These are phyloP conservation scores for Sycophila texana DNA, from an alignment of 2,888 invertebrate species.

Conservation along the genomic window DNA sequence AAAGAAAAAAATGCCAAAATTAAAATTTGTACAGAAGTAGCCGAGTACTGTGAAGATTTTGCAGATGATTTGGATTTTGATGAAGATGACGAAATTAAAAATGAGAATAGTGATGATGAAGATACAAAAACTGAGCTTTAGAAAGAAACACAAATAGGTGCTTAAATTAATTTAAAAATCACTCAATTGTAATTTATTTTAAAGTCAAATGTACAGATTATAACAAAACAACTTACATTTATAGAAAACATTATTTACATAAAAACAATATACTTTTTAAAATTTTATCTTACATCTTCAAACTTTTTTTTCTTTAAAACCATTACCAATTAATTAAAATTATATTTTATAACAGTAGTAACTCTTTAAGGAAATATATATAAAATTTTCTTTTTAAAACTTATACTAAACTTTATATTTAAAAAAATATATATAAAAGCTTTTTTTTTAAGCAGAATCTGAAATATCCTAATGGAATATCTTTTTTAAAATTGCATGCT, in stretches of 20 bases:
- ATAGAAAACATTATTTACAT: neutral
- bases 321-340: neutral
- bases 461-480: neutral
- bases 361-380: neutral
- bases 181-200: neutral
- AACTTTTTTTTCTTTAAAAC: too few species aligned
- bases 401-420: neutral
- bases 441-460: neutral
- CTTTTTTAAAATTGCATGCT: neutral
- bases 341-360: neutral
- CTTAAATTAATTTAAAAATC: conserved; percentile 12
- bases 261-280: neutral
- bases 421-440: neutral
- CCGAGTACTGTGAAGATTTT: conserved; percentile 76
- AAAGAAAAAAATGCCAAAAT: conserved; percentile 75
- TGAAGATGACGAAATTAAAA: conserved; percentile 63
- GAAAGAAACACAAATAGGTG: conserved; percentile 15
- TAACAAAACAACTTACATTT: neutral
- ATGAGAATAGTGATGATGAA: conserved; percentile 60
- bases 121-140: conserved; percentile 45
- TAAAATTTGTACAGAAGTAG: conserved; percentile 77
- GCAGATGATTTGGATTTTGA: conserved; percentile 72
- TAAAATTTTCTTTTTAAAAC: conserved; percentile 1
- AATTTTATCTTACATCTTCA: neutral
- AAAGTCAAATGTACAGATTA: neutral